Base-by-base conservation (phyloP, 1,140 invertebrate genomes). In the Philotrypesis tridentata region DNA sequence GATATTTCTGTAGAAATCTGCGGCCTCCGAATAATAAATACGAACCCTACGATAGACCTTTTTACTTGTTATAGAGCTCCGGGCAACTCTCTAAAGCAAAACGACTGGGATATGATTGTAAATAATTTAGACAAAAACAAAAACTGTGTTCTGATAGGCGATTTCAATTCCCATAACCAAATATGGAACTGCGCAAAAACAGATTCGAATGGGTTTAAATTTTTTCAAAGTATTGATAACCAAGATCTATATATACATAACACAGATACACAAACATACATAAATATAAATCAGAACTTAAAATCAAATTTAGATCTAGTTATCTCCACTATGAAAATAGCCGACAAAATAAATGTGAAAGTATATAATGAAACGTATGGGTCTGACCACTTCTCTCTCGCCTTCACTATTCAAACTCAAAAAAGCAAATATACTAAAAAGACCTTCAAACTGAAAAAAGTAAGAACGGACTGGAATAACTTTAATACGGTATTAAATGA, bases 281-380 rank as follows among this genome's bases (percentile, higher is more conserved):
- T 73, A 21, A n/a, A 73, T 11, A 14, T 43, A 5, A n/a, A 48
- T 61, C 27, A n/a, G 2, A 61, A 60, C 29, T 7, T 4, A 43
- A 33, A 61, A 29, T 75, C 73, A 21, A 75, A 75, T 17, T 6
- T 75, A 14, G 73, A 75, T 61, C 55, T 75, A 0, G 48, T 75
- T 14, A 21, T 75, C 23, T 25, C 43, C 5, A 29, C 12, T 12
- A 17, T 25, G 7, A 25, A 43, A 17, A 61, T 75, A 1, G 1
- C 43, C 29, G 27, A 72, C n/a, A n/a, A n/a, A 25, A 14, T 72
- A 17, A 25, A 48, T 48, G 17, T 48, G 1, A 25, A 5, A 9
- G 37, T 72, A 12, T 25, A 11, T 7, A 37, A 72, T 25, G 70
- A 72, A 12, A 72, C 14, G 3, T 12, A 2, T 1, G 33, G 37